Base-by-base conservation (phyloP, 2,113 vertebrate species). In the Anolis sagrei region DNA sequence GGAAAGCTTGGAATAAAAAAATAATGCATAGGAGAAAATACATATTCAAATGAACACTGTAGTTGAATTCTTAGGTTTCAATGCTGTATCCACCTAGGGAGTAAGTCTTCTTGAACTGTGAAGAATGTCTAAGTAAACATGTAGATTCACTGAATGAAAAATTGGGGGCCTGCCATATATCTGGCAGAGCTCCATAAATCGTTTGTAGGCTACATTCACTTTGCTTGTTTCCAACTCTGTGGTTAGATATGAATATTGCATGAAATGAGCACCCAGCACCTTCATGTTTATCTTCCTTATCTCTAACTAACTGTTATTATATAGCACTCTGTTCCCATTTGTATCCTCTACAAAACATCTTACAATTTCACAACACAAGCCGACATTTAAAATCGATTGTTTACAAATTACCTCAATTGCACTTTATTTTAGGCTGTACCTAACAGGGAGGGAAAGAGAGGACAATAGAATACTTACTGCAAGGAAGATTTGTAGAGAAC, bases 401-500 rank as follows among this genome's bases (percentile, higher is more conserved):
- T n/a, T 4, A 48, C 27, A 39, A 13, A 2, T 25, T 78, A 0
- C 79, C 44, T 73, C 80, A 18, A 25, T 27, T 0, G 0, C 27
- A 66, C 32, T 79, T 2, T 91, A 66, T 66, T 51, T 64, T 77
- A 86, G 29, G 44, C 39, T 44, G 39, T 7, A 49, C 72, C 75
- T 75, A 90, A 91, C 29, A 79, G 1, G 7, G 14, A 36, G 29
- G 72, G 13, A 44, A 84, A 89, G 10, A 69, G 82, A 82, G 48
- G 23, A 72, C 58, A 29, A 85, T 27, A 76, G 85, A 89, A 93
- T 94, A 98, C 98, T 99, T 96, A 99, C 99, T 95, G 98, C 98
- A 96, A 99, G 97, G 88, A 98, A 96, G 95, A 99, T 99, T 97
- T 99, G 99, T 94, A 99, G 97, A 75, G 98, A 97, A 91, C 98